Percentiles rank a stretch among this genome's conserved stretches.
These are phyloP conservation scores for Lutraria lutraria DNA, from an alignment of 2,888 invertebrate genomes.

Conservation along the genomic window DNA sequence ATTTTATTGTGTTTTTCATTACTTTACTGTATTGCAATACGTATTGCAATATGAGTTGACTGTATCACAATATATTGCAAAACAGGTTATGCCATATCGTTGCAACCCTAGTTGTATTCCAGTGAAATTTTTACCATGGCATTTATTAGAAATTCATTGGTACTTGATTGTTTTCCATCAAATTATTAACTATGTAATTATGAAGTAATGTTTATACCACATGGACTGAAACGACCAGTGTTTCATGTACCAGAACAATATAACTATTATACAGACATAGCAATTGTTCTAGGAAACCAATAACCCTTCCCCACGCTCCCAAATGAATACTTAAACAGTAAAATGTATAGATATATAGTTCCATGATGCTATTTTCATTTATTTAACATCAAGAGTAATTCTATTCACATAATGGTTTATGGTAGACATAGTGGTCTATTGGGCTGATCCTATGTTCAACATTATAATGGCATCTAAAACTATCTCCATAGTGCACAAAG, in stretches of 20 bases:
- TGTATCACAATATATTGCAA: too few relatives aligned
- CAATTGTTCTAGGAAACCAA: not conserved
- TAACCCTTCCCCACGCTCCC: not conserved
- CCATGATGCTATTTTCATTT: not conserved
- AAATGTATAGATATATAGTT: not conserved
- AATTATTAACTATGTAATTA: slow-evolving; percentile 7
- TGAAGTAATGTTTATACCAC: not conserved
- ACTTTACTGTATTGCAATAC: too few relatives aligned
- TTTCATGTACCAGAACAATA: slow-evolving; percentile 7
- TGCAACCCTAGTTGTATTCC: too few relatives aligned
- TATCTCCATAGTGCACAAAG: too few relatives aligned
- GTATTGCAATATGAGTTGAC: too few relatives aligned
- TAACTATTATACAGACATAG: not conserved
- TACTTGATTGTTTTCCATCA: not conserved
- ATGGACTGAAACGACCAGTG: slow-evolving; percentile 1
- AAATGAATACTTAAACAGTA: not conserved
- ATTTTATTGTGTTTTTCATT: too few relatives aligned
- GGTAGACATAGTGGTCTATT: too few relatives aligned
- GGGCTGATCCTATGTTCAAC: too few relatives aligned
- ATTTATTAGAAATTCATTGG: too few relatives aligned
- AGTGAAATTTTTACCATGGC: too few relatives aligned
- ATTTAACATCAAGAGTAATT: slow-evolving; percentile 18
- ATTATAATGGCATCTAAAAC: too few relatives aligned
- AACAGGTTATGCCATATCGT: too few relatives aligned
- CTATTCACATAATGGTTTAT: not conserved